These are phyloP conservation scores for Tiliacea aurago DNA, from an alignment of 2,888 invertebrate genomes.

Conservation along the genomic window DNA sequence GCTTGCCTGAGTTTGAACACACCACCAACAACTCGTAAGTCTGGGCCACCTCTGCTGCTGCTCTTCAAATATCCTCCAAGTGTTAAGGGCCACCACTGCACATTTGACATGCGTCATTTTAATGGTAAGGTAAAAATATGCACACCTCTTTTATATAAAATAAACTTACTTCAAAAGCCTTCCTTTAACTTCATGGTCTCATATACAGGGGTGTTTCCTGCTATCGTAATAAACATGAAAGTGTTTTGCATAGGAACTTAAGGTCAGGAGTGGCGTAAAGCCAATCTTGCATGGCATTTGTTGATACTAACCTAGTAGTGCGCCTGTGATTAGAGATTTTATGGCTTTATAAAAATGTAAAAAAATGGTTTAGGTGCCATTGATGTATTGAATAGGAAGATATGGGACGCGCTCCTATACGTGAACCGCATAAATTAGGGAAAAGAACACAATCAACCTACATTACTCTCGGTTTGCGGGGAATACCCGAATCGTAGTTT, in stretches of 20 bases:
- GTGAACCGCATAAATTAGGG: too few relatives aligned
- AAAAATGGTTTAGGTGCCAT: too few relatives aligned
- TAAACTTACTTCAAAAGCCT: conserved; percentile 4
- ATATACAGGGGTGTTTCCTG: conserved; percentile 25
- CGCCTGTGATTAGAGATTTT: neutral
- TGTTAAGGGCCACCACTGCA: too few relatives aligned
- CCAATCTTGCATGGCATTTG: neutral
- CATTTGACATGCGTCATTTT: neutral
- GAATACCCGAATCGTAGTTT: too few relatives aligned
- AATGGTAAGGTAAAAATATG: neutral
- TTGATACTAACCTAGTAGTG: neutral
- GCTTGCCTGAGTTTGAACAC: too few relatives aligned
- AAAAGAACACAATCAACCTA: too few relatives aligned
- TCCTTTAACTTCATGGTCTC: neutral
- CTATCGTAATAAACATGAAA: conserved; percentile 20
- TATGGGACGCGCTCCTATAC: too few relatives aligned
- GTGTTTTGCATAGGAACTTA: conserved; percentile 20
- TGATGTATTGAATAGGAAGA: too few relatives aligned
- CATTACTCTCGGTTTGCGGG: too few relatives aligned
- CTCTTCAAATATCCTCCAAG: too few relatives aligned
- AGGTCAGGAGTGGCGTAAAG: conserved; percentile 10
- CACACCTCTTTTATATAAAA: neutral
- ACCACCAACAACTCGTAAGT: too few relatives aligned
- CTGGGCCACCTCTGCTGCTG: too few relatives aligned
- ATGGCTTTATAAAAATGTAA: neutral